Base-by-base conservation (phyloP, 2,888 invertebrate genomes). In the Meandrusa payeni region DNA sequence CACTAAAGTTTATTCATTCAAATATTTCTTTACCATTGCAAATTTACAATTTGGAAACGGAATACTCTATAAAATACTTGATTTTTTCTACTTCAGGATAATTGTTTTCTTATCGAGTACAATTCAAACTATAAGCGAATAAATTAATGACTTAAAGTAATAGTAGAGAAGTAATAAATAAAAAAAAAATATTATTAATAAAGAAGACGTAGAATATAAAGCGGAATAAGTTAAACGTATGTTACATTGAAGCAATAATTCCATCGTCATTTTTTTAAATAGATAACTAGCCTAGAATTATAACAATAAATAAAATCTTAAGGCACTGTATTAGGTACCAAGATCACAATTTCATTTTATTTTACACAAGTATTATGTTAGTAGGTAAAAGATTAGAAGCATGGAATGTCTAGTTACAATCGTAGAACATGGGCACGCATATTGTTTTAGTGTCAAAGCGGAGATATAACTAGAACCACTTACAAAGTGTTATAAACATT, bases 271-370 rank as follows among this genome's bases (percentile, higher is more conserved):
- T 75, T 74, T 53, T 71, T 76, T 77, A 80, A 82, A 83, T 81
- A 82, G 64, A 76, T 67, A 70, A 72, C 70, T 79, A 82, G 71
- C 79, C 77, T 85, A 81, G 65, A 76, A 77, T 39, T 34, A 70
- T 83, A 81, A 82, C 76, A 86, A 85, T 85, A 83, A 86, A 87
- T 86, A 83, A 83, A 80, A 79, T 83, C 73, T 77, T 85, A 86
- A 86, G 86, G 86, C 86, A 86, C 85, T 67, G 75, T 62, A 76
- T 76, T 76, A 78, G 79, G 77, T 82, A 82, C 80, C 82, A 76
- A 77, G 77, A 86, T 85, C 85, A 86, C 82, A 83, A 79, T 77
- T 81, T 76, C 65, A 76, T 76, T 69, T 68, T 65, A 67, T 67
- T 66, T 66, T 68, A 55, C 54, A 56, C 38, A 46, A 38, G 46